These are phyloP conservation scores for Varanus salvator DNA, from an alignment of 2,113 vertebrate species.

Conservation along the genomic window DNA sequence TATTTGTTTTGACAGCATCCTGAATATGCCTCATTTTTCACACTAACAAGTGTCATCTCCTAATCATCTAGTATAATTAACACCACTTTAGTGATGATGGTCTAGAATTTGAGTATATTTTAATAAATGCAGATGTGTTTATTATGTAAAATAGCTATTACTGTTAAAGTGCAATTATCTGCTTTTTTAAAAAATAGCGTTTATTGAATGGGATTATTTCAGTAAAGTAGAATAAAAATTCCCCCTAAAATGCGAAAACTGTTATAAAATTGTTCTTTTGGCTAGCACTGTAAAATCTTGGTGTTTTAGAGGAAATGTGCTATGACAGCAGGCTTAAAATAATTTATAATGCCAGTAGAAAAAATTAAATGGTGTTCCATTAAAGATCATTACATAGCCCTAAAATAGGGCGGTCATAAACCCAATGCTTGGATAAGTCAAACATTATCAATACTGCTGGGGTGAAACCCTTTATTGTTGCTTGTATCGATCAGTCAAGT, in stretches of 20 bases:
- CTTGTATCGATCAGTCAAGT: not conserved
- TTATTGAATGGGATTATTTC: not conserved
- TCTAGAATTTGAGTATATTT: not conserved
- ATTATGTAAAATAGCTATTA: not conserved
- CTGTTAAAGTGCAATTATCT: not conserved
- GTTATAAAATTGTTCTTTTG: not conserved
- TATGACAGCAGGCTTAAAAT: not conserved
- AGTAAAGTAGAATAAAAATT: not conserved
- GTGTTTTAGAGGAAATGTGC: not conserved
- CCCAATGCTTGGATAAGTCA: not conserved
- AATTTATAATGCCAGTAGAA: not conserved
- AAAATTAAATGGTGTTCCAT: not conserved
- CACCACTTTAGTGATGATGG: not conserved
- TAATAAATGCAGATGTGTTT: not conserved
- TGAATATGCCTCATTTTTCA: not conserved
- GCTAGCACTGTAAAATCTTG: not conserved
- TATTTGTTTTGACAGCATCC: not conserved
- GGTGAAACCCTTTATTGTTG: not conserved
- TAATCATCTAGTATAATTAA: not conserved
- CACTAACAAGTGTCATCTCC: constrained; percentile 1
- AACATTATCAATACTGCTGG: not conserved
- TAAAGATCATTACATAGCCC: not conserved
- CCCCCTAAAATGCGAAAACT: not conserved
- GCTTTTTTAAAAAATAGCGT: not conserved
- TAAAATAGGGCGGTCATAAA: not conserved